Evolutionary conservation across 2,888 invertebrate species (phyloP).

Genomic region (Ditylenchus weischeri): DNA sequence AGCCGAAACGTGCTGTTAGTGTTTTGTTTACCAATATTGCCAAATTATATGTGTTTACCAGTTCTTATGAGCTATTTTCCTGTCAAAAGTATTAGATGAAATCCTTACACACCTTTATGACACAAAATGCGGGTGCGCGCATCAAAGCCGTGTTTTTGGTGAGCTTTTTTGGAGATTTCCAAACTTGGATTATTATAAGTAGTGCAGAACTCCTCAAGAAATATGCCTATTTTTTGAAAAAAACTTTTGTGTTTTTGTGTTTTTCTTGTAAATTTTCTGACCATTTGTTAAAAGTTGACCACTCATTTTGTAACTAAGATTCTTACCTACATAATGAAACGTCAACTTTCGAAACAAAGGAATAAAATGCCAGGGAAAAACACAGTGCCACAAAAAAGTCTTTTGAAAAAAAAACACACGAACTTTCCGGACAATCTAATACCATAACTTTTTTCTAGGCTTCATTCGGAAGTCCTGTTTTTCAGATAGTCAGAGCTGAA

Average conservation of each 20-base stretch:
- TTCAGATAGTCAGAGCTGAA: too few relatives aligned
- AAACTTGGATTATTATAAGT: conserved; percentile 1
- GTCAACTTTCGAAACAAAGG: too few relatives aligned
- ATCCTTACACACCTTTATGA: conserved; percentile 21
- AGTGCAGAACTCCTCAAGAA: conserved; percentile 1
- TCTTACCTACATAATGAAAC: too few relatives aligned
- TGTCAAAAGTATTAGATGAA: conserved; percentile 8
- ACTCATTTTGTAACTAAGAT: too few relatives aligned
- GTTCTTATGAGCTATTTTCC: background rate
- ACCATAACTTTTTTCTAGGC: too few relatives aligned
- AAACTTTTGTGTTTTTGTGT: background rate
- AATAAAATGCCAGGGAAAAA: too few relatives aligned
- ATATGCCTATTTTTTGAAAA: background rate
- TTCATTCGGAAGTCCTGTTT: too few relatives aligned
- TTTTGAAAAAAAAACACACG: too few relatives aligned
- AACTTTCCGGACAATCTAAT: too few relatives aligned
- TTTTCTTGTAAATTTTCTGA: too few relatives aligned
- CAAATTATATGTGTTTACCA: background rate
- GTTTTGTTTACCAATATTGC: background rate
- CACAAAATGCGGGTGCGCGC: conserved; percentile 19
- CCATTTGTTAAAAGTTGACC: too few relatives aligned
- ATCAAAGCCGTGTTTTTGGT: conserved; percentile 15
- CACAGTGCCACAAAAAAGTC: too few relatives aligned
- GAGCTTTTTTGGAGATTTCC: background rate
- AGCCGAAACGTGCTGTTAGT: background rate